Evolutionary conservation across 2,888 invertebrate species (phyloP).

Genomic region (Sialis fuliginosa): DNA sequence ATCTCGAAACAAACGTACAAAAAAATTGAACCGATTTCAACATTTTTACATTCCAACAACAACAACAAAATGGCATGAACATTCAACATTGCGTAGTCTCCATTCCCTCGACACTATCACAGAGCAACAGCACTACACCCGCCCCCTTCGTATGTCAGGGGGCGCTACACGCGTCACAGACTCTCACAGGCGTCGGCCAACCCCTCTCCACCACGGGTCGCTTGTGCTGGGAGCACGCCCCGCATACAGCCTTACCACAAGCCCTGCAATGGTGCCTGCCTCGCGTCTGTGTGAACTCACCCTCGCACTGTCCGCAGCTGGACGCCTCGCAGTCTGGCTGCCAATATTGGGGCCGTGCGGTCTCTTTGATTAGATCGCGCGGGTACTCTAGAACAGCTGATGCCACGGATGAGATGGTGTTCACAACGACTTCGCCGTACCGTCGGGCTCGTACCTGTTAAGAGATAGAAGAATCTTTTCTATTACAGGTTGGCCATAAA

Average conservation of each 20-base stretch:
- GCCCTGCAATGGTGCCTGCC: conserved; percentile 49
- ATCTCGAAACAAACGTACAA: no score
- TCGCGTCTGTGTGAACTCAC: conserved; percentile 33
- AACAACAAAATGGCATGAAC: no score
- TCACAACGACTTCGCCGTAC: conserved; percentile 54
- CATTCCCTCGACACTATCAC: no score
- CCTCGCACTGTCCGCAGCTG: conserved; percentile 44
- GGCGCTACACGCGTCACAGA: conserved; percentile 45
- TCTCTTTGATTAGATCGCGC: conserved; percentile 49
- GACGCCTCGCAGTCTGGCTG: conserved; percentile 53
- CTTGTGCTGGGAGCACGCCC: conserved; percentile 34
- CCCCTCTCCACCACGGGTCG: conserved; percentile 53
- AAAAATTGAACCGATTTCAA: no score
- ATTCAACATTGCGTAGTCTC: no score
- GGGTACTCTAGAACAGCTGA: conserved; percentile 41
- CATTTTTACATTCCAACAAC: no score
- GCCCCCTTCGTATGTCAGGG: no score
- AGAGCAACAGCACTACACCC: no score
- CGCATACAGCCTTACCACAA: conserved; percentile 56
- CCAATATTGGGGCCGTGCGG: conserved; percentile 64
- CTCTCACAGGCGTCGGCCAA: conserved; percentile 54
- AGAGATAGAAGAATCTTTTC: no score
- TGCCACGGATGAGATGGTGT: conserved; percentile 49
- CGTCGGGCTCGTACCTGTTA: conserved; percentile 36
- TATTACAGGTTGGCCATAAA: no score